Evolutionary conservation across 2,888 invertebrate species (phyloP), one percentile per base, ranked within the genome.

Genomic region (Brachypterus glaber): DNA sequence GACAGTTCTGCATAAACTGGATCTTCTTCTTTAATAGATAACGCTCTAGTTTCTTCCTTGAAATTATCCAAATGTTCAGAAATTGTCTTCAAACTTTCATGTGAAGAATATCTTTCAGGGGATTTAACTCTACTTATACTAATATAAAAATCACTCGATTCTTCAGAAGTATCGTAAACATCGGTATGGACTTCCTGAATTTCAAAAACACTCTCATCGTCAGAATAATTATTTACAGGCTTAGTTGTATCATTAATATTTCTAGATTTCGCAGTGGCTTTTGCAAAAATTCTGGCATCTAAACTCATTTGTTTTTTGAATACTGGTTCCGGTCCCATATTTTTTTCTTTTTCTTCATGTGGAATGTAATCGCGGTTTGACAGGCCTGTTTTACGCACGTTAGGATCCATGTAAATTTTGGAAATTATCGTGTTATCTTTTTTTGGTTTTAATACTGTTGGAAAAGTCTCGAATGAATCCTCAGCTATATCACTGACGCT

Each of bases 401-500:
- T 42, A 7, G 54, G 51, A 39, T 56, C 50, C 16, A 51, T 45
- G 33, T 59, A 58, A 33, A 56, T 57, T 39, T 54, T 57, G 2
- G 50, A 54, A 17, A 58, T 56, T 17, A 55, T 33, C 1, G 58
- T 57, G 35, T 57, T 57, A 39, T 58, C 57, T 15, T 47, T 55
- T 37, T 52, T 52, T 30, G 45, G 50, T 3, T 30, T 35, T 3
- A 41, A 9, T 4, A 33, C 49, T 30, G 46, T 52, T 9, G 48
- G 48, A 14, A 45, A 44, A 9, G 27, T 30, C 35, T 52, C 45
- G 21, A 46, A 49, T 8, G 47, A 46, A 30, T 47, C 46, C 1
- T 46, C 44, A 3, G 44, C 7, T 7, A 54, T 30, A 36, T 50
- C 50, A 3, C 48, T 39, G 25, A 52, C 51, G 17, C 52, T 53